These are phyloP conservation scores for Euthynnus affinis DNA, from an alignment of 2,797 vertebrate species.

Conservation along the genomic window DNA sequence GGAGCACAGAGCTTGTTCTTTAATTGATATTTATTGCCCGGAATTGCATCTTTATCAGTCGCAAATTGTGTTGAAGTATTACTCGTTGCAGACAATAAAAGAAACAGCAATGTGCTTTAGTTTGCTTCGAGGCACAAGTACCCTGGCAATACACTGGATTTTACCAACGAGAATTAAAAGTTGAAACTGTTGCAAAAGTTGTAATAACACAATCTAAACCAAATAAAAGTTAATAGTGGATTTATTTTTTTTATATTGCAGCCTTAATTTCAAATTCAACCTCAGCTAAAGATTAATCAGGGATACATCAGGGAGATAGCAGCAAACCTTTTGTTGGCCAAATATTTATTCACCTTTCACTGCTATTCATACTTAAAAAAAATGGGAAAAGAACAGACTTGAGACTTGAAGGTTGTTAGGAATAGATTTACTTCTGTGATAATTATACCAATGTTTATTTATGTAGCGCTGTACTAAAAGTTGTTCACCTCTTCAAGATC, in stretches of 20 bases:
- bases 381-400: not conserved
- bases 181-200: not conserved
- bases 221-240: not conserved
- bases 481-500: slow-evolving; percentile 47
- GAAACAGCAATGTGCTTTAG: slow-evolving; percentile 16
- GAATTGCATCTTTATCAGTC: slow-evolving; percentile 40
- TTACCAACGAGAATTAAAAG: not conserved
- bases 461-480: slow-evolving; percentile 1
- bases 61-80: slow-evolving; percentile 50
- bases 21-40: slow-evolving; percentile 70
- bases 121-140: slow-evolving; percentile 32
- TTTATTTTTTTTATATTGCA: not conserved
- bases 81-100: slow-evolving; percentile 38
- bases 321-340: not conserved
- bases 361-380: not conserved
- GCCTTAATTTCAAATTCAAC: not conserved
- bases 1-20: slow-evolving; percentile 33
- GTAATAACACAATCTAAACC: not conserved
- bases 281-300: not conserved
- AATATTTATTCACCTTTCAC: not conserved
- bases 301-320: not conserved
- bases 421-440: slow-evolving; percentile 27
- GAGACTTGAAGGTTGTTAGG: not conserved
- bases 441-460: slow-evolving; percentile 1
- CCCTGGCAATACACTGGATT: not conserved